Evolutionary conservation across 2,888 invertebrate genomes (phyloP), one percentile per base, ranked within the genome.

Genomic region (Laspeyria flexula): DNA sequence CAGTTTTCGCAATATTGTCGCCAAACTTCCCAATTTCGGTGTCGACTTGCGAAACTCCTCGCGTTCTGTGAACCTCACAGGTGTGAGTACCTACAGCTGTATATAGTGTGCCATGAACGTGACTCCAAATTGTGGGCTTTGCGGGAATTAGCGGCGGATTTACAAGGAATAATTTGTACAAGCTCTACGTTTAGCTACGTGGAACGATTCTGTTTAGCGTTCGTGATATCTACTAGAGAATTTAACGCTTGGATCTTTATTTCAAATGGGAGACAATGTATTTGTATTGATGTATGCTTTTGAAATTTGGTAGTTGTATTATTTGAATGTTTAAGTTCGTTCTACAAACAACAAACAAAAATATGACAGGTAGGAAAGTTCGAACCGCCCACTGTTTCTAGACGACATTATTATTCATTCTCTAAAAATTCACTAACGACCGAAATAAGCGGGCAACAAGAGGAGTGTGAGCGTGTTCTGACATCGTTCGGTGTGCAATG

Each of bases 31-130:
- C 79, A 84, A 90, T 85, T 88, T 87, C 75, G 70, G 90, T 86
- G 91, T 84, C 88, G 90, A 90, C 85, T 90, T 90, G 90, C 84
- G 85, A 88, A 91, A 90, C 85, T 91, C 85, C 74, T 64, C 85
- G 73, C 69, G 65, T 71, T 77, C 68, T 73, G 71, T 71, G 74
- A 77, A 77, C 77, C 68, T 60, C 81, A 85, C 82, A 86, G 84
- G 85, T 86, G 82, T 73, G 74, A 52, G 68, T 76, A 69, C 60
- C 55, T 63, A 53, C 48, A 54, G 47, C 21, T 65, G 57, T 66
- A 63, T 69, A 62, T 67, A 71, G 65, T 60, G 72, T 56, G 68
- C 65, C 56, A 57, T 72, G 73, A 75, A 83, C 81, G 82, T 78
- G 83, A 80, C 79, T 81, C 77, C 78, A 81, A 84, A 88, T 82